Conservation (phyloP, 2,888 invertebrate genomes). For the Noctua janthina region DNA sequence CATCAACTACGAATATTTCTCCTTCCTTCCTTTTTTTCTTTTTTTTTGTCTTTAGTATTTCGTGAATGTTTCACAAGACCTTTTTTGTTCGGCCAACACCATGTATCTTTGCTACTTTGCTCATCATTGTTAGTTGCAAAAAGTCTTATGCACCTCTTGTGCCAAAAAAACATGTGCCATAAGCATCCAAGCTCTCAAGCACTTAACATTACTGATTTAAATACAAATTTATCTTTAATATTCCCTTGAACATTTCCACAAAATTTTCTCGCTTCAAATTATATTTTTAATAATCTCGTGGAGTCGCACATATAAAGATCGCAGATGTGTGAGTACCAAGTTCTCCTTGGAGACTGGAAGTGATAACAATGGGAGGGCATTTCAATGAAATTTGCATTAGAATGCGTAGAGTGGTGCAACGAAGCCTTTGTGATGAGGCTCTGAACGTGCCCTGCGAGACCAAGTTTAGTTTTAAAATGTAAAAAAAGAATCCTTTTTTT, state of each 20-base stretch:
- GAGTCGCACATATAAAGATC: slow-evolving; percentile 67
- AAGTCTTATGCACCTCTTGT: background rate
- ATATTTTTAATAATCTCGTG: slow-evolving; percentile 53
- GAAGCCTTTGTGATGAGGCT: slow-evolving; percentile 81
- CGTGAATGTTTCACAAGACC: background rate
- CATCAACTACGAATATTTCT: background rate
- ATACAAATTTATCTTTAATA: slow-evolving; percentile 25
- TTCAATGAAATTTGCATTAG: slow-evolving; percentile 89
- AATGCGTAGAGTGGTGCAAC: slow-evolving; percentile 85
- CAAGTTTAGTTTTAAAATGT: slow-evolving; percentile 61
- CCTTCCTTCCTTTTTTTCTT: background rate
- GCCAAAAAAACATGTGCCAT: background rate
- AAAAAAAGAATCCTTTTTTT: slow-evolving; percentile 39
- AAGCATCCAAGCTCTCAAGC: background rate
- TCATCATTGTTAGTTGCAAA: background rate
- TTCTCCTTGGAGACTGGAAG: slow-evolving; percentile 80
- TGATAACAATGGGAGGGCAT: slow-evolving; percentile 85
- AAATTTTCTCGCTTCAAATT: slow-evolving; percentile 30
- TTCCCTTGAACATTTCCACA: slow-evolving; percentile 5
- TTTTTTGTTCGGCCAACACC: background rate
- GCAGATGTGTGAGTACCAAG: slow-evolving; percentile 77
- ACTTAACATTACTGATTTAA: slow-evolving; percentile 1
- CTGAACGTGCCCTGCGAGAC: slow-evolving; percentile 67
- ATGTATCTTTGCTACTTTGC: background rate
- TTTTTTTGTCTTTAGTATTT: background rate